Conservation (phyloP, 2,888 invertebrate genomes). For the Trissolcus japonicus region DNA sequence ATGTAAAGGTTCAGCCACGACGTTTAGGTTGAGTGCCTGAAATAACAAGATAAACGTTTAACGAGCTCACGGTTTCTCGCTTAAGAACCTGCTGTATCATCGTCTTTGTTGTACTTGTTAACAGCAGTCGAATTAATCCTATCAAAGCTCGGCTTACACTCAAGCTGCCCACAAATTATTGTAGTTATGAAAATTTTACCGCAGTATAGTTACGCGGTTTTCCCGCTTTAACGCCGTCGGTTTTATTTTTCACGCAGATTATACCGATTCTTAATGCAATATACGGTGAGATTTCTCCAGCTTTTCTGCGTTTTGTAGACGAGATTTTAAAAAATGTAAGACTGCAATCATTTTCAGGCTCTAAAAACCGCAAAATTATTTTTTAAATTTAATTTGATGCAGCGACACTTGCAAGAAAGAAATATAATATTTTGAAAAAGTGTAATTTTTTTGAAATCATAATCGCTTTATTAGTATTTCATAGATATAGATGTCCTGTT, state of each 20-base stretch:
- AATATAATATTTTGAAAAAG: too few relatives aligned
- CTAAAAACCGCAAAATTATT: too few relatives aligned
- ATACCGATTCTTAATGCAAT: neutral
- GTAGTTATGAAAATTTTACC: conserved; percentile 24
- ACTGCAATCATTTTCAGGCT: too few relatives aligned
- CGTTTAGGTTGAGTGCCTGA: conserved; percentile 10
- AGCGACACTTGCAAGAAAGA: too few relatives aligned
- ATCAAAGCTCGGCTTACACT: conserved; percentile 18
- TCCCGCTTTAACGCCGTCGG: conserved; percentile 4
- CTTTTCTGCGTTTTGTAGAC: too few relatives aligned
- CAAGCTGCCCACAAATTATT: conserved; percentile 30
- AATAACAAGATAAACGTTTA: conserved; percentile 55
- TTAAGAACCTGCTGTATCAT: conserved; percentile 30
- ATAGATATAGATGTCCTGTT: too few relatives aligned
- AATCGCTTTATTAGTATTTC: too few relatives aligned
- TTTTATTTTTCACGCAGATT: conserved; percentile 8
- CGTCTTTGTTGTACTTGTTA: conserved; percentile 43
- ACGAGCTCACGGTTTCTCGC: conserved; percentile 41
- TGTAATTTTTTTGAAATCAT: too few relatives aligned
- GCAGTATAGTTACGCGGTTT: conserved; percentile 11
- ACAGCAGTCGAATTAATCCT: conserved; percentile 42
- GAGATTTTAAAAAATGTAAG: too few relatives aligned
- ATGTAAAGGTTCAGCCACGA: conserved; percentile 31
- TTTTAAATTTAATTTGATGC: too few relatives aligned
- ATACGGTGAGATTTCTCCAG: neutral